Base-by-base conservation (phyloP, 2,888 invertebrate species). In the Anthrax anthrax region DNA sequence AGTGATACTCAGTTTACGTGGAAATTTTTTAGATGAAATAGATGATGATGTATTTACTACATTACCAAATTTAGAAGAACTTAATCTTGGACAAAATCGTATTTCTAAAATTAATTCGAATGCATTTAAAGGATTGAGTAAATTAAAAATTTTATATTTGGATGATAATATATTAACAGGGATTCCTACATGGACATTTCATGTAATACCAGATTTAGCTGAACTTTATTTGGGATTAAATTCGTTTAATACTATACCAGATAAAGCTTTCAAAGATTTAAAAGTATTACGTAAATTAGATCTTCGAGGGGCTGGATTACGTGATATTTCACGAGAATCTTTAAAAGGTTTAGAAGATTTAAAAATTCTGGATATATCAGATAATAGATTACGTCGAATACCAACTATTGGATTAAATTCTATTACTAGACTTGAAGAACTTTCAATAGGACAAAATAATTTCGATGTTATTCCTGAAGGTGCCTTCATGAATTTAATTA, bases 171-270 rank as follows among this genome's bases (percentile, higher is more conserved):
- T 84, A 50, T 64, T 90, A 50, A 82, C 77, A 54, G 72, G 77
- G 2, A 81, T 90, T 44, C 89, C 89, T 17, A 82, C 84, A 2
- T 67, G 76, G 17, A 78, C 84, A 1, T 80, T 88, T 58, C 74
- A 78, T 18, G 75, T 82, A 3, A 67, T 89, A 56, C 81, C 81
- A 46, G 81, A 82, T 55, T 71, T 90, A 48, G 89, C 88, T 4
- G 90, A 90, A 64, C 70, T 90, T 12, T 87, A 85, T 59, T 77
- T 90, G 38, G 89, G 89, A 13, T 75, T 85, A 51, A 90, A 90
- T 61, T 84, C 80, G 0, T 88, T 90, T 62, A 77, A 81, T 16
- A 73, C 73, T 44, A 70, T 90, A 48, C 81, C 82, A 12, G 80
- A 82, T 54, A 84, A 84, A 54, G 81, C 85, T 14, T 90, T 90